These are phyloP conservation scores for Ashinkailepas kermadecensis DNA, from an alignment of 2,888 invertebrate species.

Conservation along the genomic window DNA sequence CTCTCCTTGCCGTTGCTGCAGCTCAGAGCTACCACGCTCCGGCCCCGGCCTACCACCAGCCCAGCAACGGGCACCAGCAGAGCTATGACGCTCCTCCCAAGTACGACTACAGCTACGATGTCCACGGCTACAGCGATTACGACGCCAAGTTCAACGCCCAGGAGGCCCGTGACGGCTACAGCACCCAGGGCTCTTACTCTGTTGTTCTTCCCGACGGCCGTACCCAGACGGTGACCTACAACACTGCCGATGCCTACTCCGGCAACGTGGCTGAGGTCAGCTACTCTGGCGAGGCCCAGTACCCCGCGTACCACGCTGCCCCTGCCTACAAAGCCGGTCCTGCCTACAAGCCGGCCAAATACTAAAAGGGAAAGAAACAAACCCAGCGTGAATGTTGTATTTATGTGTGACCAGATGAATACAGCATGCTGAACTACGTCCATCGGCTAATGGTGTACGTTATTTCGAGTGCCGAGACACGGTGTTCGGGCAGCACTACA, in stretches of 20 bases:
- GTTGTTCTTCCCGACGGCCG: constrained; percentile 33
- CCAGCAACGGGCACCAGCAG: neutral
- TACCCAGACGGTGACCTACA: constrained; percentile 30
- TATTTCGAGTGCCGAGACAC: no score
- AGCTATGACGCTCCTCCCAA: neutral
- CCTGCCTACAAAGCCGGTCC: neutral
- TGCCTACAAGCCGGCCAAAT: no score
- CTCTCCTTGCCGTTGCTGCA: neutral
- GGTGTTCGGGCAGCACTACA: no score
- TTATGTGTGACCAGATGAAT: no score
- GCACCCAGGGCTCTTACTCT: constrained; percentile 30
- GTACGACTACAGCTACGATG: constrained; percentile 29
- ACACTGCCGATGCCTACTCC: constrained; percentile 27
- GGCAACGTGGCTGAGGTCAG: constrained; percentile 31
- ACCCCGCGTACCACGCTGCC: constrained; percentile 23
- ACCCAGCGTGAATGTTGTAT: no score
- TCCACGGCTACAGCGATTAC: constrained; percentile 28
- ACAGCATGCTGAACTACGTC: no score
- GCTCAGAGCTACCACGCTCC: neutral
- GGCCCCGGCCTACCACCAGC: constrained; percentile 14
- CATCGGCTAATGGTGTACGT: no score
- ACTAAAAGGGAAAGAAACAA: no score
- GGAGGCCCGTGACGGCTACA: constrained; percentile 27
- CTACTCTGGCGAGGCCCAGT: constrained; percentile 32
- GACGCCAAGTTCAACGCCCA: constrained; percentile 26